A percentile compares a stretch with the other conserved stretches of the same genome.
These are phyloP conservation scores for Onychorhynchus coronatus DNA, from an alignment of 2,113 vertebrate species.

Conservation along the genomic window DNA sequence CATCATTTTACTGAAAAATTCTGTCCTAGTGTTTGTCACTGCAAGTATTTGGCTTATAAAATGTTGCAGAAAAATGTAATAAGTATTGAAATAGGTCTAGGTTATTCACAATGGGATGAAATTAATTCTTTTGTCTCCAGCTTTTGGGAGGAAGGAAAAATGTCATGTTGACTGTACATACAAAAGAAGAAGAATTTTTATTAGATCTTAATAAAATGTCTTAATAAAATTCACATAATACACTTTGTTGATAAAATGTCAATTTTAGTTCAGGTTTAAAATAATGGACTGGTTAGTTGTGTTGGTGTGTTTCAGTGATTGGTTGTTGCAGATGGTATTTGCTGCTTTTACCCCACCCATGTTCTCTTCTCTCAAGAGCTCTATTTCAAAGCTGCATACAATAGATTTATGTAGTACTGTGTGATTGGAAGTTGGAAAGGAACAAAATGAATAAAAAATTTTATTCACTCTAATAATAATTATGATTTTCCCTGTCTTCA, in stretches of 20 bases:
- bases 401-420: not conserved
- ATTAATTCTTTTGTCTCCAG: constrained; percentile 21
- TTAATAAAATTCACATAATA: not conserved
- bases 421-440: not conserved
- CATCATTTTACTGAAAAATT: constrained; percentile 13
- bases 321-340: not conserved
- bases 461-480: not conserved
- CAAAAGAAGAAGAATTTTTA: not conserved
- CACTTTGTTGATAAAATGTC: not conserved
- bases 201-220: not conserved
- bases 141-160: not conserved
- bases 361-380: not conserved
- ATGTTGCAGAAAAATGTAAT: constrained; percentile 17
- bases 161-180: not conserved
- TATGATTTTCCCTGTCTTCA: not conserved
- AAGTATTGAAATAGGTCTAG: constrained; percentile 30
- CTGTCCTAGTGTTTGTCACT: not conserved
- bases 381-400: not conserved
- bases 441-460: not conserved
- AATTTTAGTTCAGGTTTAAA: not conserved
- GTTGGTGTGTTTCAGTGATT: not conserved
- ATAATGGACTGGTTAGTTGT: not conserved
- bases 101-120: constrained; percentile 41
- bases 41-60: constrained; percentile 30
- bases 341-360: not conserved